These are phyloP conservation scores for Parauchenoglanis punctatus DNA, from an alignment of 2,797 vertebrate genomes.

Conservation along the genomic window DNA sequence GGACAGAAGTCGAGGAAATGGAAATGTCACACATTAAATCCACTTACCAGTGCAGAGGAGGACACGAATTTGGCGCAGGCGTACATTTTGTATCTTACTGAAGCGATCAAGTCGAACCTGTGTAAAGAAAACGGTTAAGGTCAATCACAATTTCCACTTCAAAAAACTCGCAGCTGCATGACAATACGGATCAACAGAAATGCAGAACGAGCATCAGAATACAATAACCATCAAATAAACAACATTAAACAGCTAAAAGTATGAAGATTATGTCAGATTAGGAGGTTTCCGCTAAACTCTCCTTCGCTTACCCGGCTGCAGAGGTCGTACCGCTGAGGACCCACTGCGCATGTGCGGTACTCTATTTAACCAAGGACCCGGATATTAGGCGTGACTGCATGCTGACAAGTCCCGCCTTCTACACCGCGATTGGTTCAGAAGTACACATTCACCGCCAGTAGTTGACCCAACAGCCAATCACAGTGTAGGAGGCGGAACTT, in stretches of 20 bases:
- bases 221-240: not conserved
- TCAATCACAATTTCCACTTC: conserved; percentile 41
- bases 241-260: not conserved
- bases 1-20: not conserved
- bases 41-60: conserved; percentile 80
- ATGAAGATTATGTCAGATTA: conserved; percentile 45
- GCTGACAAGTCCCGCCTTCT: not conserved
- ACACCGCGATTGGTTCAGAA: not conserved
- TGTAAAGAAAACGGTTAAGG: conserved; percentile 50
- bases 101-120: conserved; percentile 30
- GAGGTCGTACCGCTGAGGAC: conserved; percentile 61
- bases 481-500: not conserved
- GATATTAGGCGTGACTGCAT: conserved; percentile 15
- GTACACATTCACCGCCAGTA: not conserved
- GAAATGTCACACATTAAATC: not conserved
- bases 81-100: conserved; percentile 67
- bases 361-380: conserved; percentile 51
- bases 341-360: conserved; percentile 53
- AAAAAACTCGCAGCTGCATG: not conserved
- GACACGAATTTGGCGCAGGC: conserved; percentile 82
- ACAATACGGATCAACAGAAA: not conserved
- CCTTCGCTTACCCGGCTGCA: conserved; percentile 62
- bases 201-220: not conserved
- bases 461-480: not conserved
- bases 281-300: conserved; percentile 23